phyloP scores from a whole-genome alignment of 2,113 vertebrate species.

The Atlantisia rogersi region DNA sequence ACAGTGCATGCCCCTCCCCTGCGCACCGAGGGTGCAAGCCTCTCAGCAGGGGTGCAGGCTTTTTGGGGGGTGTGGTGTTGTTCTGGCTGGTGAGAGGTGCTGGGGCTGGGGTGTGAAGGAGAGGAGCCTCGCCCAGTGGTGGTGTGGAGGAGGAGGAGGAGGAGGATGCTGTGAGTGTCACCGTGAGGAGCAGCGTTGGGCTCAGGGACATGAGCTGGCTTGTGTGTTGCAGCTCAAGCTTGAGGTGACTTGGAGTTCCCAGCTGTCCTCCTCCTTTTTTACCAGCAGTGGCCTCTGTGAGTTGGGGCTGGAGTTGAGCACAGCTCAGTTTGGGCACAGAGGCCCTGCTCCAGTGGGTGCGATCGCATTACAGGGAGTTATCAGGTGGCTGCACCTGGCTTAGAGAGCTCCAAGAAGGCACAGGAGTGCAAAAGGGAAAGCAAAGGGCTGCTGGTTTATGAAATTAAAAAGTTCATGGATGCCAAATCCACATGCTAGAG shows the following conservation, averaged over 20 bases:
- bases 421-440: conserved; percentile 7
- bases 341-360: not conserved
- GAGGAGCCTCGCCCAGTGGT: not conserved
- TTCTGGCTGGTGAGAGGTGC: not conserved
- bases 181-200: accelerated
- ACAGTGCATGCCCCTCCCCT: not conserved
- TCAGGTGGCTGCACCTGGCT: conserved; percentile 31
- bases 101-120: not conserved
- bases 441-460: conserved; percentile 57
- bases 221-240: not conserved
- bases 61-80: accelerated
- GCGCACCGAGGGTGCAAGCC: not conserved
- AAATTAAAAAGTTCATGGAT: conserved; percentile 59
- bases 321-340: not conserved
- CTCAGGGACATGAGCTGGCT: not conserved
- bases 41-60: not conserved
- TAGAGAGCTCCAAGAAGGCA: conserved; percentile 10
- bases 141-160: too few species aligned
- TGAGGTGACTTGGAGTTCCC: not conserved
- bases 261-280: not conserved
- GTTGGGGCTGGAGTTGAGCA: not conserved
- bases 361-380: conserved; percentile 37
- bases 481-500: not conserved
- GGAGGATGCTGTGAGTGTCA: not conserved
- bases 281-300: not conserved